Conservation (phyloP, 2,888 invertebrate species). For the Athetis lepigone region DNA sequence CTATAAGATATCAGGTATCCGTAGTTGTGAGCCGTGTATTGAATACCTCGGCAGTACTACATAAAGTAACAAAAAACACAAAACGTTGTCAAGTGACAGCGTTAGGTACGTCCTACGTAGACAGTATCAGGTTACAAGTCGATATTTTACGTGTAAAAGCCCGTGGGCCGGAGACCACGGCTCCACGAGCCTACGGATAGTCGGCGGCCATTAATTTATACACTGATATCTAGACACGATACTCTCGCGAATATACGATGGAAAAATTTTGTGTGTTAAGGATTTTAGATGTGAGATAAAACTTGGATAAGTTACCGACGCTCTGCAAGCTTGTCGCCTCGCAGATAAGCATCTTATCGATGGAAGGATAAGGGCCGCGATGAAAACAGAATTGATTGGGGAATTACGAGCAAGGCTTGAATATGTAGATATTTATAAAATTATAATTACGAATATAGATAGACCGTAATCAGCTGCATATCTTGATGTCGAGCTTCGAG, state of each 20-base stretch:
- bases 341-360: slow-evolving; percentile 43
- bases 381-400: slow-evolving; percentile 40
- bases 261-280: slow-evolving; percentile 49
- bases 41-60: slow-evolving; percentile 23
- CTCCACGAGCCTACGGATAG: slow-evolving; percentile 33
- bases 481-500: slow-evolving; percentile 30
- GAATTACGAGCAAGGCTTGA: slow-evolving; percentile 15
- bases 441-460: slow-evolving; percentile 20
- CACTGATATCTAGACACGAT: slow-evolving; percentile 52
- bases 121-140: slow-evolving; percentile 70
- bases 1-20: slow-evolving; percentile 19
- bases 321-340: slow-evolving; percentile 22
- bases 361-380: slow-evolving; percentile 33
- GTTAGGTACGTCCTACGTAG: slow-evolving; percentile 63
- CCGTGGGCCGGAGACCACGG: slow-evolving; percentile 54
- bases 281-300: slow-evolving; percentile 52
- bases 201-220: slow-evolving; percentile 53
- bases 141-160: slow-evolving; percentile 65
- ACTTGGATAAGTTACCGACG: slow-evolving; percentile 33
- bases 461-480: slow-evolving; percentile 12
- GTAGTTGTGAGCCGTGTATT: slow-evolving; percentile 16
- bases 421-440: slow-evolving; percentile 19
- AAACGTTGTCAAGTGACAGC: slow-evolving; percentile 47
- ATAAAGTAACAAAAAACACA: slow-evolving; percentile 53
- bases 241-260: slow-evolving; percentile 51